phyloP scores from a whole-genome alignment of 2,888 invertebrate species.

The Parascotia fuliginaria region DNA sequence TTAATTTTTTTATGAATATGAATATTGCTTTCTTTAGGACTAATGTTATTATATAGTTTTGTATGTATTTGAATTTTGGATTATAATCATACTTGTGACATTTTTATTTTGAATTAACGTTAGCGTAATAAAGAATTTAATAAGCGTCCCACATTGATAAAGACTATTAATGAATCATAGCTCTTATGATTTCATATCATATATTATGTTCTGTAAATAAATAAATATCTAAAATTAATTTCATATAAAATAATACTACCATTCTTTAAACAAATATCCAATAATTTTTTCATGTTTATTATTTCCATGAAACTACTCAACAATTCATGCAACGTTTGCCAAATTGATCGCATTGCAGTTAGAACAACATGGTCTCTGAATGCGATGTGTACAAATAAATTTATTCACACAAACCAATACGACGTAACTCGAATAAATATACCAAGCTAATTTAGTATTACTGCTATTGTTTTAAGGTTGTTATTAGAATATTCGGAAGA shows the following conservation, averaged over 20 bases:
- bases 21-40: slow-evolving; percentile 31
- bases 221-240: too few relatives aligned
- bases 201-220: too few relatives aligned
- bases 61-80: too few relatives aligned
- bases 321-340: slow-evolving; percentile 71
- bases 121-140: too few relatives aligned
- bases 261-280: slow-evolving; percentile 34
- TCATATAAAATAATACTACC: slow-evolving; percentile 15
- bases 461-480: slow-evolving; percentile 22
- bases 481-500: slow-evolving; percentile 22
- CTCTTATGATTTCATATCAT: neutral
- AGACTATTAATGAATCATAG: too few relatives aligned
- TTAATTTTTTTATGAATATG: slow-evolving; percentile 38
- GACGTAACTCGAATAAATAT: slow-evolving; percentile 23
- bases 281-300: slow-evolving; percentile 42
- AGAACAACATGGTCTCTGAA: slow-evolving; percentile 73
- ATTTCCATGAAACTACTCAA: slow-evolving; percentile 55
- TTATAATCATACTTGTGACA: too few relatives aligned
- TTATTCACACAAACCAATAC: slow-evolving; percentile 35
- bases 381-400: slow-evolving; percentile 75
- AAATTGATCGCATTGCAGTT: slow-evolving; percentile 77
- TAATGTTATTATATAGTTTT: neutral
- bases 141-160: too few relatives aligned
- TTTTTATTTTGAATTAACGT: too few relatives aligned
- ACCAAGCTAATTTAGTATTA: slow-evolving; percentile 36